Base-by-base conservation (phyloP, 2,888 invertebrate species). In the Amiota mariae region DNA sequence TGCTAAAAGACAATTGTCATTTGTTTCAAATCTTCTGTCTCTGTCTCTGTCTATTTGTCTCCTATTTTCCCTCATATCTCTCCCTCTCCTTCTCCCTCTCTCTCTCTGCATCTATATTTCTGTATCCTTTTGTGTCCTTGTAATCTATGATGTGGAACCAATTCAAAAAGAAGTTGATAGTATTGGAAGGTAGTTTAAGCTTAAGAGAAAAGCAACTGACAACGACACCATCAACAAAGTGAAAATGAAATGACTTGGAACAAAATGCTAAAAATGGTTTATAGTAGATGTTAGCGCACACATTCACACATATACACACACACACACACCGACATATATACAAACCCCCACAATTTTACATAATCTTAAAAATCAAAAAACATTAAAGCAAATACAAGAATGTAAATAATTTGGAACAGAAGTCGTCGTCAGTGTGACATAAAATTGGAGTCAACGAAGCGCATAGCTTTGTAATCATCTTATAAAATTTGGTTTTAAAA, bases 191-290 rank as follows among this genome's bases (percentile, higher is more conserved):
- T 36, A 36, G 36, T 36, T 36, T 36, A 6, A 36, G 36, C 2
- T 6, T 54, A 54, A 20, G 24, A 56, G n/a, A 11, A 70, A 10
- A 48, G 18, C 24, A 63, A 56, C 18, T 13, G 82, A 83, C 86
- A 85, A 36, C 36, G 36, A 36, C 36, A 36, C 36, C 36, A 36
- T 36, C 36, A 36, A 86, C 81, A 84, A 84, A 86, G 85, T 84
- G 85, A 85, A 84, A 86, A 86, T 85, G 86, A 84, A 84, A 86
- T 84, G 84, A 84, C 82, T 86, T 80, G 84, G 82, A 86, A 86
- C 86, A 86, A 86, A 72, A 84, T 86, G 84, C 81, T 70, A 47
- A 47, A 71, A 59, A 61, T 47, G 49, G 47, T 71, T 71, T 66
- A 64, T 70, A 71, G 59, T 24, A 49, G 24, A 20, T 12, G 24